Base-by-base conservation (phyloP, 2,888 invertebrate genomes). In the Ectropis crepuscularia region DNA sequence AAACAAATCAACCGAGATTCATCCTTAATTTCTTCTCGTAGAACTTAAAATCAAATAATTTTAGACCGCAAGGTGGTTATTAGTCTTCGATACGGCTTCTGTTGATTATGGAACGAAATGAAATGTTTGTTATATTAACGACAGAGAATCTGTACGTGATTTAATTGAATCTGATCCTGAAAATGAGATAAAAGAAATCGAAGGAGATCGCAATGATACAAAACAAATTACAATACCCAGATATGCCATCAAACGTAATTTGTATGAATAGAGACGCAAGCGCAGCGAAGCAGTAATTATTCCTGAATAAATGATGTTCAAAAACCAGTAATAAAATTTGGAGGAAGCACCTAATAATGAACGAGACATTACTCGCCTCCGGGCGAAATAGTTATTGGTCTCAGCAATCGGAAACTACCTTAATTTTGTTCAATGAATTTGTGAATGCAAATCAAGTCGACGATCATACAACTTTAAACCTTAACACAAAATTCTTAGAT, bases 341-440 rank as follows among this genome's bases (percentile, higher is more conserved):
- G 75, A 87, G 86, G 86, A 87, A 87, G 84, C 85, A 80, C 76
- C 79, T 81, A 81, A 87, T 85, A 85, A 82, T 79, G 80, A 80
- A 79, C 79, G 79, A 83, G 79, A 79, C 80, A 78, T 79, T 77
- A 77, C 72, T 72, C 72, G 72, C 83, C 90, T 85, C 65, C 74
- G 73, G 88, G 92, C 90, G 67, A 82, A 76, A 80, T 78, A 76
- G 82, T 87, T 90, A 89, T 86, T 85, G 83, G 86, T 85, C 77
- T 82, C 79, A 79, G 83, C 83, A 82, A 89, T 90, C 88, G 88
- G 85, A 89, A 88, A 90, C 88, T 83, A 78, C 88, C 87, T 88
- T 87, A 88, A 90, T 89, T 90, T 89, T 85, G 82, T 85, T 91
- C 88, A 90, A 87, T 90, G 90, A 86, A 87, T 89, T 87, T 84